Percentiles rank a stretch among this genome's conserved stretches.
phyloP scores from a whole-genome alignment of 2,797 vertebrate species.

The Cossypha caffra region DNA sequence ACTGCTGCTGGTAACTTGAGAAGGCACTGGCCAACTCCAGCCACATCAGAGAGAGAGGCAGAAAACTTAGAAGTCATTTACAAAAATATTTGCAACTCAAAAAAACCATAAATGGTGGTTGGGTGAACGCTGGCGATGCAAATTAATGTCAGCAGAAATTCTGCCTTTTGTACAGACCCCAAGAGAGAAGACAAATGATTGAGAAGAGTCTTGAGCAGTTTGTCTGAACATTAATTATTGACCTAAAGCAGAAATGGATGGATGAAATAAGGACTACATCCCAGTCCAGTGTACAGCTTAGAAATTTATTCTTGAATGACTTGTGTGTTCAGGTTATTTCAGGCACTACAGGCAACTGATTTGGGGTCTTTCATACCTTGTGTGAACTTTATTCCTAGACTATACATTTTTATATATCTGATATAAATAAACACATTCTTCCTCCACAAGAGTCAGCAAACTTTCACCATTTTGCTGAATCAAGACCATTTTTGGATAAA shows the following conservation, averaged over 20 bases:
- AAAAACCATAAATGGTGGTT: neutral
- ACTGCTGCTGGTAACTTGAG: neutral
- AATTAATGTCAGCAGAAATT: neutral
- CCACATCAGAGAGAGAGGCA: neutral
- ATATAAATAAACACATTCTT: slow-evolving; percentile 7
- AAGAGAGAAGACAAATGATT: neutral
- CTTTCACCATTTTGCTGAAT: neutral
- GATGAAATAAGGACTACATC: neutral
- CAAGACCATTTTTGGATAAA: neutral
- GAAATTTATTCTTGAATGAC: neutral
- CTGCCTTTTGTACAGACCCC: neutral
- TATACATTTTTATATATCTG: neutral
- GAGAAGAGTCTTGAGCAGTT: neutral
- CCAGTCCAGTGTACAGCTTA: neutral
- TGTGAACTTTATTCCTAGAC: neutral
- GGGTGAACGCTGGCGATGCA: neutral
- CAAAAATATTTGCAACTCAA: neutral
- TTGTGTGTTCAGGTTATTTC: neutral
- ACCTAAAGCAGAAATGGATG: neutral
- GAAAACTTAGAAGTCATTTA: neutral
- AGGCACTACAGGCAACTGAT: neutral
- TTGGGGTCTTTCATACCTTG: neutral
- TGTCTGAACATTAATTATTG: neutral
- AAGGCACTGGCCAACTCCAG: neutral
- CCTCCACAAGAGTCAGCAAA: neutral